phyloP scores from a whole-genome alignment of 2,888 invertebrate species.

The Heliconius cydno region DNA sequence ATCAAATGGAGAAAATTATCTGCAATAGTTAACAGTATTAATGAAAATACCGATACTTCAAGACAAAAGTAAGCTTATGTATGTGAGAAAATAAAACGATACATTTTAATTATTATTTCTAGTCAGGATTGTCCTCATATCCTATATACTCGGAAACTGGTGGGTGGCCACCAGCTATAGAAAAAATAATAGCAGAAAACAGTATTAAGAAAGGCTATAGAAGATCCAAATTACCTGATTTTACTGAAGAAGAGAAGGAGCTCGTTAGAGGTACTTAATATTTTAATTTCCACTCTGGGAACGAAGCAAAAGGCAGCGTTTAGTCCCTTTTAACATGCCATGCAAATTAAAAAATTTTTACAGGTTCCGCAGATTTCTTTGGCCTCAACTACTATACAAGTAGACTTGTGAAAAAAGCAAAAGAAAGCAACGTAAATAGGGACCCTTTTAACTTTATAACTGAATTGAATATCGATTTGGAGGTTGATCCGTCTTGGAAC shows the following conservation, averaged over 20 bases:
- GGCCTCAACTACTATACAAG: background rate
- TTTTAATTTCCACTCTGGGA: too few relatives aligned
- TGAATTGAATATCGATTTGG: background rate
- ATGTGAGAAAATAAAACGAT: too few relatives aligned
- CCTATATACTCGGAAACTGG: conserved; percentile 61
- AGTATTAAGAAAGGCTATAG: conserved; percentile 54
- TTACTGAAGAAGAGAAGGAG: conserved; percentile 57
- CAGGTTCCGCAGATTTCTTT: background rate
- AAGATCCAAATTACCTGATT: conserved; percentile 56
- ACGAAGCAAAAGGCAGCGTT: too few relatives aligned
- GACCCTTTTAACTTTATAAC: background rate
- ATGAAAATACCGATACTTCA: too few relatives aligned
- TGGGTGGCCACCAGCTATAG: conserved; percentile 62
- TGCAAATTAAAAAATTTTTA: background rate
- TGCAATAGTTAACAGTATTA: too few relatives aligned
- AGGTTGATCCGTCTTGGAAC: background rate
- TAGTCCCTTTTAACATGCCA: too few relatives aligned
- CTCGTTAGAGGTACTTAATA: conserved; percentile 53
- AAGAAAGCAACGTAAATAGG: background rate
- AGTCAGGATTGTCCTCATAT: conserved; percentile 60
- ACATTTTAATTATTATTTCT: conserved; percentile 31
- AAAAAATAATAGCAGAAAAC: conserved; percentile 54
- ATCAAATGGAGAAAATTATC: too few relatives aligned
- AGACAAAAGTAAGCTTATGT: background rate
- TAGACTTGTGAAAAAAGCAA: background rate